phyloP scores from a whole-genome alignment of 2,113 vertebrate species.

The Oncorhynchus nerka region DNA sequence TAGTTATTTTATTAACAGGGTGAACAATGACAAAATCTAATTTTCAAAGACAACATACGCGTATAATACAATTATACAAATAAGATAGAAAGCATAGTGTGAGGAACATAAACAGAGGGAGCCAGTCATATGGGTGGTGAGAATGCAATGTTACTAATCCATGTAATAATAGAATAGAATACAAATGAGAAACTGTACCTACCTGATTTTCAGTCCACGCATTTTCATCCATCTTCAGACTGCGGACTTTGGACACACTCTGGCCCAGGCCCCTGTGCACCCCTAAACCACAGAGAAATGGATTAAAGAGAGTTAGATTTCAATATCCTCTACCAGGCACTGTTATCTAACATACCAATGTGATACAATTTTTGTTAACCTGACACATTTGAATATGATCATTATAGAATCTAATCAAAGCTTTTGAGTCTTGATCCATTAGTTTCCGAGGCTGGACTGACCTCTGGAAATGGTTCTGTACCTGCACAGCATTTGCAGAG shows the following conservation, averaged over 20 bases:
- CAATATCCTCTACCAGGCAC: not conserved
- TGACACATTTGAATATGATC: not conserved
- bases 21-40: not conserved
- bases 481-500: conserved; percentile 84
- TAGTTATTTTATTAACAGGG: not conserved
- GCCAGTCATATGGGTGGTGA: not conserved
- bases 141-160: conserved; percentile 23
- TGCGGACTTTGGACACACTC: conserved; percentile 77
- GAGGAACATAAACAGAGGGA: too few species aligned
- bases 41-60: not conserved
- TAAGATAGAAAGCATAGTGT: conserved; percentile 64
- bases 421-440: too few species aligned
- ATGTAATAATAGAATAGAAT: conserved; percentile 19
- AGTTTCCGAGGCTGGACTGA: not conserved
- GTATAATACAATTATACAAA: conserved; percentile 18
- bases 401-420: too few species aligned
- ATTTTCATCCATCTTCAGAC: conserved; percentile 82
- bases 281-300: conserved; percentile 44
- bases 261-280: conserved; percentile 78
- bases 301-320: not conserved
- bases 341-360: too few species aligned
- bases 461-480: conserved; percentile 26
- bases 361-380: too few species aligned
- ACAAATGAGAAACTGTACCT: conserved; percentile 73
- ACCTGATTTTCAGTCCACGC: conserved; percentile 84